Percentiles rank a stretch among this genome's conserved stretches.
phyloP scores from a whole-genome alignment of 2,888 invertebrate species.

The Tetranychus piercei region DNA sequence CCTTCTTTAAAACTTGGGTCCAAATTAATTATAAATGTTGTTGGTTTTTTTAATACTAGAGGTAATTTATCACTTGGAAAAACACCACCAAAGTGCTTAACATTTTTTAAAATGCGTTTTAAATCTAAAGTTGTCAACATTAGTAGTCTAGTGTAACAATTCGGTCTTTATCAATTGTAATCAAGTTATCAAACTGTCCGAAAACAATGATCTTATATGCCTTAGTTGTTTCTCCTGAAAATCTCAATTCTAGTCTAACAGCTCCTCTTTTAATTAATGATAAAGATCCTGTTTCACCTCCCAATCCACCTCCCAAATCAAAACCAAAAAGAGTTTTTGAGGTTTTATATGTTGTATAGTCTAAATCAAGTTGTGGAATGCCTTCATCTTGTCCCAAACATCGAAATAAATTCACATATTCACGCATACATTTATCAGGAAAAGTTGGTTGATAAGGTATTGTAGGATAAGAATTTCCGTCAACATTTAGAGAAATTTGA shows the following conservation, averaged over 20 bases:
- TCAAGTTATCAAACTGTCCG: constrained; percentile 12
- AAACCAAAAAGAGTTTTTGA: constrained; percentile 3
- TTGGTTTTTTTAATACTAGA: too few species aligned
- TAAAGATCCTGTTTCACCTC: background rate
- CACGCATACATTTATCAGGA: background rate
- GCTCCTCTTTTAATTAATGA: constrained; percentile 4
- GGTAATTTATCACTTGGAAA: background rate
- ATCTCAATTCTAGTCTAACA: background rate
- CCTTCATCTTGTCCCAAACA: constrained; percentile 3
- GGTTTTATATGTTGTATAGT: background rate
- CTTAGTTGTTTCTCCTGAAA: background rate
- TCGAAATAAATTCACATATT: constrained; percentile 2
- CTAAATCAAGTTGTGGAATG: background rate
- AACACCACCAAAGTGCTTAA: background rate
- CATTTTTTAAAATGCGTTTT: too few species aligned
- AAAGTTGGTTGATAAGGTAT: too few species aligned
- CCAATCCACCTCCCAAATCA: background rate
- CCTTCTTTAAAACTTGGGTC: too few species aligned
- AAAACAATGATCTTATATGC: constrained; percentile 6
- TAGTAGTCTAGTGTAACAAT: background rate
- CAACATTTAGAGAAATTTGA: too few species aligned
- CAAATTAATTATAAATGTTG: too few species aligned
- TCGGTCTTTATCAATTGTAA: background rate
- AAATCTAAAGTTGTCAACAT: too few species aligned
- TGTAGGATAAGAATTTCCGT: too few species aligned